A percentile compares a stretch with the other conserved stretches of the same genome.
phyloP scores from a whole-genome alignment of 2,113 vertebrate genomes.

The Abramis brama region DNA sequence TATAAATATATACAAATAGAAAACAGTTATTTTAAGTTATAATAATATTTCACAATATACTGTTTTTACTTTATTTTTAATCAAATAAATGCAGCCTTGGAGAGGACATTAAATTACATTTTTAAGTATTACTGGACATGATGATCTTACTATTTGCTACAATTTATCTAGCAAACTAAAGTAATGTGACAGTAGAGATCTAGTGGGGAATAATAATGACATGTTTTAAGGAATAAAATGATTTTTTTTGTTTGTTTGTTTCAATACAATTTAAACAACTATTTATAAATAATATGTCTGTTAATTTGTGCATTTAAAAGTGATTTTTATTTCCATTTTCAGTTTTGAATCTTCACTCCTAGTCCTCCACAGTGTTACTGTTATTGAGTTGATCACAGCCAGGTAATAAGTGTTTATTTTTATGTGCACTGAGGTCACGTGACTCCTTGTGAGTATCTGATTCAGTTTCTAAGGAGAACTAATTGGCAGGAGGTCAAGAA shows the following conservation, averaged over 20 bases:
- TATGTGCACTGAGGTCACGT: not conserved
- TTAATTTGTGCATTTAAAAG: not conserved
- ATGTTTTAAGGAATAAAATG: not conserved
- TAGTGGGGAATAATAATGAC: not conserved
- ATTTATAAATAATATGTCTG: not conserved
- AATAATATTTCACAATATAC: too few relatives aligned
- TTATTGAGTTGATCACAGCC: not conserved
- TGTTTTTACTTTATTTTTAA: too few relatives aligned
- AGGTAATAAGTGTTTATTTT: not conserved
- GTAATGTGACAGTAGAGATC: not conserved
- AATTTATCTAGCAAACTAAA: not conserved
- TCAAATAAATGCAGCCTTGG: too few relatives aligned
- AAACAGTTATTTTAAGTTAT: too few relatives aligned
- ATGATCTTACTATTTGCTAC: too few relatives aligned
- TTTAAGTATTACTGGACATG: too few relatives aligned
- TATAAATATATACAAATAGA: too few relatives aligned
- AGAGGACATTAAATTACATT: too few relatives aligned
- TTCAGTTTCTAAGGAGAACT: not conserved
- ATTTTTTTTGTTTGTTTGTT: not conserved
- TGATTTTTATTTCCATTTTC: too few relatives aligned
- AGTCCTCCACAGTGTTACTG: not conserved
- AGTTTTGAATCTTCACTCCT: too few relatives aligned
- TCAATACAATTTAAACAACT: not conserved
- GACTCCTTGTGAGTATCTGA: not conserved
- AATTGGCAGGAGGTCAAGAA: conserved; percentile 15